Conservation (phyloP, 2,113 vertebrate genomes). For the Machaerirhynchus nigripectus region DNA sequence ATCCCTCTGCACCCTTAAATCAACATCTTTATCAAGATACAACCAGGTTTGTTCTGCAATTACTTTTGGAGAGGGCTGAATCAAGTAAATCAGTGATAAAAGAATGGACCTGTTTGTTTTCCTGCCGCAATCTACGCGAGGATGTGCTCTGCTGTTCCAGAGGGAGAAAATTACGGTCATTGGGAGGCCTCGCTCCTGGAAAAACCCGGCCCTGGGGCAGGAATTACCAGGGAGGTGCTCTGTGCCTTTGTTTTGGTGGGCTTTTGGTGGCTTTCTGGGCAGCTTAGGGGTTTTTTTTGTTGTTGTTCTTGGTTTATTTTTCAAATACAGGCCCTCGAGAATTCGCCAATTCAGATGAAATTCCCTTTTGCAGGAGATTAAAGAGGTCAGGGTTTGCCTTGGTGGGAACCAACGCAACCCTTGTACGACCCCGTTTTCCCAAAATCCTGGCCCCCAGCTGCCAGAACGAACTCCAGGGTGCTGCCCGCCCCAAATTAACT, state of each 20-base stretch:
- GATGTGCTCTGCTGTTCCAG: background rate
- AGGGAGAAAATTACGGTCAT: background rate
- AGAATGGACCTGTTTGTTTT: background rate
- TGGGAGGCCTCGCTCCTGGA: background rate
- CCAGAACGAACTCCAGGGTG: background rate
- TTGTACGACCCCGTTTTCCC: rapidly evolving
- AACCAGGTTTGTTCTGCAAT: background rate
- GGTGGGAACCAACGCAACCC: background rate
- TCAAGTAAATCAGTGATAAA: background rate
- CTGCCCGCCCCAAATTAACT: background rate
- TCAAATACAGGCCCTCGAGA: background rate
- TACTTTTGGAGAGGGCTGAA: background rate
- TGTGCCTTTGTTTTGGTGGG: background rate
- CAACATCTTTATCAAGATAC: background rate
- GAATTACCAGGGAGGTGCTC: background rate
- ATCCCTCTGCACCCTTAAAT: background rate
- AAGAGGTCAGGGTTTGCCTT: background rate
- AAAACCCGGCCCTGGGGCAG: background rate
- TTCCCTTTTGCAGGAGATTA: background rate
- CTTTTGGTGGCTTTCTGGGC: background rate
- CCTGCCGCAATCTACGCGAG: background rate
- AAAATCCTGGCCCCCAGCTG: background rate
- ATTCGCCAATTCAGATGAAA: background rate
- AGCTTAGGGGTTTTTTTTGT: rapidly evolving
- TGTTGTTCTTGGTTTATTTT: background rate